phyloP scores from a whole-genome alignment of 1,140 invertebrate genomes.

The Pomacea maculata region DNA sequence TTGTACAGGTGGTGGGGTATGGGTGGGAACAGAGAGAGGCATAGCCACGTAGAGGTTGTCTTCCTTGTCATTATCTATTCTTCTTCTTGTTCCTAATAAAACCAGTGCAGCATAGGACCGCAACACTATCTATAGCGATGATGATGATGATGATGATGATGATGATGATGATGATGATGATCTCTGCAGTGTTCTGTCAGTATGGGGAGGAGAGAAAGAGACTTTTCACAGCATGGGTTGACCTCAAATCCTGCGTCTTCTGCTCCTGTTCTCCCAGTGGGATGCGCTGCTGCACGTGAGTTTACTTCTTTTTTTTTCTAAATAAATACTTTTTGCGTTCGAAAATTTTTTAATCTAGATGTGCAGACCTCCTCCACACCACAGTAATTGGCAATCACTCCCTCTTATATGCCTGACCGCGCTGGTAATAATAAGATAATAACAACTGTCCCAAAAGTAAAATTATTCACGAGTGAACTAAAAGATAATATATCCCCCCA shows the following conservation, averaged over 20 bases:
- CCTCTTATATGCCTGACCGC: background rate
- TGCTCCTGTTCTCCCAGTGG: background rate
- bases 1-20: background rate
- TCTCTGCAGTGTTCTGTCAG: background rate
- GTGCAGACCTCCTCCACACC: background rate
- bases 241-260: conserved; percentile 9
- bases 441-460: background rate
- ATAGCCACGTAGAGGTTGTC: background rate
- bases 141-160: background rate
- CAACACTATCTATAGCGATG: no score
- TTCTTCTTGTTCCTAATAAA: no score
- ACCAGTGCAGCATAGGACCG: no score
- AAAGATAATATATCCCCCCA: no score
- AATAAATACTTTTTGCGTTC: background rate
- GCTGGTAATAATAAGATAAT: background rate
- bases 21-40: background rate
- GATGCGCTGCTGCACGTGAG: background rate
- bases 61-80: background rate
- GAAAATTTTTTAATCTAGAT: background rate
- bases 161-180: conserved; percentile 3
- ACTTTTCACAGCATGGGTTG: conserved; percentile 15
- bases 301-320: background rate
- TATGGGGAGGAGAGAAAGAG: background rate
- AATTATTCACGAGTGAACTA: background rate
- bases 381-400: background rate